These are phyloP conservation scores for Aphidius colemani DNA, from an alignment of 2,888 invertebrate species.

Conservation along the genomic window DNA sequence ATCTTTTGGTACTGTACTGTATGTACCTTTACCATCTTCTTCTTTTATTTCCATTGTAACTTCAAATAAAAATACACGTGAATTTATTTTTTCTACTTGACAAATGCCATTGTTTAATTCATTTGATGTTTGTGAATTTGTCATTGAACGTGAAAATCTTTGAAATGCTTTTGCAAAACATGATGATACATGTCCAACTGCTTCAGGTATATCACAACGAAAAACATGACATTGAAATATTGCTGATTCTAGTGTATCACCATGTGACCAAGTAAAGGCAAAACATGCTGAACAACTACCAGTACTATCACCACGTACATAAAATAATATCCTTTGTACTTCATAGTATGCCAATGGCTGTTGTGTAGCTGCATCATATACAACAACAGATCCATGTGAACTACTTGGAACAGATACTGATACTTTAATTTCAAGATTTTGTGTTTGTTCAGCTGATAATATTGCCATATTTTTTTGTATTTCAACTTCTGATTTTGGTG, in stretches of 20 bases:
- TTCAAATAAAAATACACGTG: constrained; percentile 80
- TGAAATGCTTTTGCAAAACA: constrained; percentile 96
- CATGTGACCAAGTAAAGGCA: constrained; percentile 97
- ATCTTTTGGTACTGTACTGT: constrained; percentile 84
- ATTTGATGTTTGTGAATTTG: constrained; percentile 71
- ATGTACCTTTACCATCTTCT: constrained; percentile 82
- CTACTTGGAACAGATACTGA: constrained; percentile 91
- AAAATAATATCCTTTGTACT: constrained; percentile 91
- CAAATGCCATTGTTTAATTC: constrained; percentile 65
- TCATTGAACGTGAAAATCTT: constrained; percentile 82
- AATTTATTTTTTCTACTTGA: constrained; percentile 59
- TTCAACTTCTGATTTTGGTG: constrained; percentile 89
- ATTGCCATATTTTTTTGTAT: constrained; percentile 93
- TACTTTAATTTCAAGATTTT: constrained; percentile 84
- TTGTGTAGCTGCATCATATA: constrained; percentile 83
- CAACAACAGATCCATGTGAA: constrained; percentile 93
- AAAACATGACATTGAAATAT: constrained; percentile 98
- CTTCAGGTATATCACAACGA: constrained; percentile 92
- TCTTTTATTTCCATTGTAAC: constrained; percentile 93
- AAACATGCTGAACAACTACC: constrained; percentile 91
- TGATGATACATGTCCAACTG: constrained; percentile 66
- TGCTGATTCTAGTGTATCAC: constrained; percentile 83
- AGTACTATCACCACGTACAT: constrained; percentile 85
- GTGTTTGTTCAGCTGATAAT: constrained; percentile 74
- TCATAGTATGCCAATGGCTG: constrained; percentile 83